phyloP scores from a whole-genome alignment of 2,113 vertebrate species.

The Coracopsis vasa region DNA sequence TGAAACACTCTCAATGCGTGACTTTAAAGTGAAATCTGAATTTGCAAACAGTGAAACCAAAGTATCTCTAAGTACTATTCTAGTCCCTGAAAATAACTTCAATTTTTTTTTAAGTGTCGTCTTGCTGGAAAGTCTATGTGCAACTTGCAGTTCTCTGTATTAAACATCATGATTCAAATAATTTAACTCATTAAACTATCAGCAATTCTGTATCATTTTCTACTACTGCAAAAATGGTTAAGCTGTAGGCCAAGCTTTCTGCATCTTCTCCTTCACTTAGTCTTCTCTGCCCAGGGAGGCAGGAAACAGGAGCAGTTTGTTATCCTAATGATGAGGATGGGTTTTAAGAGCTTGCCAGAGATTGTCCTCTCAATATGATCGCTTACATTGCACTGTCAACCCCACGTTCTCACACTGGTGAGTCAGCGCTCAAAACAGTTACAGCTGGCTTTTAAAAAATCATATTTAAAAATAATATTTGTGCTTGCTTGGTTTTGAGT shows the following conservation, averaged over 20 bases:
- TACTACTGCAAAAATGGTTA: background rate
- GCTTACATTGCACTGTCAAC: fast-evolving
- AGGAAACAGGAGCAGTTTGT: background rate
- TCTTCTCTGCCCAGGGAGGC: background rate
- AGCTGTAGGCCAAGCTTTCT: background rate
- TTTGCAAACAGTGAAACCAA: background rate
- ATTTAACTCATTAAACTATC: background rate
- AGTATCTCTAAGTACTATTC: background rate
- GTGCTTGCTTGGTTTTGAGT: background rate
- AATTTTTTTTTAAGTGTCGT: fast-evolving
- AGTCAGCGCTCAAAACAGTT: background rate
- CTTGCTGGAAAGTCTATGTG: background rate
- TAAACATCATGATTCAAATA: background rate
- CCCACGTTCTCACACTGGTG: background rate
- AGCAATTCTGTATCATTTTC: background rate
- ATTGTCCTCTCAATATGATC: fast-evolving
- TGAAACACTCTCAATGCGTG: background rate
- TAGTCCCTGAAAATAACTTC: background rate
- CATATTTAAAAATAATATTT: background rate
- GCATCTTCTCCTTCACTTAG: background rate
- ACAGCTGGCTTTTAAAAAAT: background rate
- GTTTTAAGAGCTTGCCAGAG: background rate
- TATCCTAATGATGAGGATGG: fast-evolving
- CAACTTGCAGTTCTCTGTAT: background rate
- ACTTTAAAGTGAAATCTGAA: background rate